Percentiles rank a stretch among this genome's conserved stretches.
phyloP scores from a whole-genome alignment of 2,113 vertebrate species.

The Mastomys coucha region DNA sequence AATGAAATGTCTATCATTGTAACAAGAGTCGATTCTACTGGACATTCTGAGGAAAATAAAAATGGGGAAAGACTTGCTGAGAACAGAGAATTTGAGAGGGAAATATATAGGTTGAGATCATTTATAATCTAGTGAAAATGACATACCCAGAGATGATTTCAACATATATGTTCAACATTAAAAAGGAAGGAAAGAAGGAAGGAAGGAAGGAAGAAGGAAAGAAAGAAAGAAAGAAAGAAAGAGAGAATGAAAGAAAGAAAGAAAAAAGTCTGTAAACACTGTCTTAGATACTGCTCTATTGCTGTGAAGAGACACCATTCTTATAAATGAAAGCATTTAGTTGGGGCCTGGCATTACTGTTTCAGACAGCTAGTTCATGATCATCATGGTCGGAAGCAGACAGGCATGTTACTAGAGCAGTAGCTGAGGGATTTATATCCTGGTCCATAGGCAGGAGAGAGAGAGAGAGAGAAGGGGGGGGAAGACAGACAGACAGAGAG shows the following conservation, averaged over 20 bases:
- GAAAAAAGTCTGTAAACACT: neutral
- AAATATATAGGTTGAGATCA: neutral
- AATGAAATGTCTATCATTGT: neutral
- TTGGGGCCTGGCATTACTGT: neutral
- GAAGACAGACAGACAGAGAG: too few relatives aligned
- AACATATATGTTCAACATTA: neutral
- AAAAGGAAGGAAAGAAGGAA: neutral
- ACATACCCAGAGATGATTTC: neutral
- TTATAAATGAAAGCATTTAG: neutral
- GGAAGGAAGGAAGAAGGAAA: neutral
- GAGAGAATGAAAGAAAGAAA: too few relatives aligned
- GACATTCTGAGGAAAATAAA: neutral
- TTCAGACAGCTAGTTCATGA: neutral
- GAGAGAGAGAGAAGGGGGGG: neutral
- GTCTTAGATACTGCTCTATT: neutral
- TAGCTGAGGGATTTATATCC: neutral
- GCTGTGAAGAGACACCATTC: neutral
- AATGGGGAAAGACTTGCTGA: neutral
- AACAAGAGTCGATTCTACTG: neutral
- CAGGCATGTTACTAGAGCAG: neutral
- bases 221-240: neutral
- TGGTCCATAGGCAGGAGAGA: neutral
- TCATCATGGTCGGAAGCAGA: neutral
- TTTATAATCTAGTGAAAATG: neutral
- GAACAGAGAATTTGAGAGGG: neutral